Percentiles rank a stretch among this genome's conserved stretches.
Evolutionary conservation across 2,888 invertebrate species (phyloP).

Genomic region (Drosophila paramelanica): DNA sequence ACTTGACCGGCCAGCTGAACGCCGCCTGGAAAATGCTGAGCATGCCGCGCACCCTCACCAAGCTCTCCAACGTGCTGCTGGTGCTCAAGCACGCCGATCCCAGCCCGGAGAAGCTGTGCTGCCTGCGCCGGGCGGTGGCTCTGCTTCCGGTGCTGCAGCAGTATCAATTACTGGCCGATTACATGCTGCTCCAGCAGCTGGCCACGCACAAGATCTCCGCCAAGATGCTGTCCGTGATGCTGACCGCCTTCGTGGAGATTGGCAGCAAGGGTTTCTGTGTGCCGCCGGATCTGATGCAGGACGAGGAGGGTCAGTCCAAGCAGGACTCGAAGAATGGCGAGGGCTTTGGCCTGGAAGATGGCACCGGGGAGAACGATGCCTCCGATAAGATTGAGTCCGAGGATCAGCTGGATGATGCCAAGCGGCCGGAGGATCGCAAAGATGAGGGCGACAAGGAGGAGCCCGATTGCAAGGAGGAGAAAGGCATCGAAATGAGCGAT

Average conservation of each 20-base stretch:
- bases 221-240: slow-evolving; percentile 92
- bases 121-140: slow-evolving; percentile 68
- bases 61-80: slow-evolving; percentile 84
- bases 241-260: slow-evolving; percentile 94
- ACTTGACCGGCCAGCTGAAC: slow-evolving; percentile 88
- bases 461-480: slow-evolving; percentile 93
- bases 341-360: slow-evolving; percentile 96
- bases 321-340: slow-evolving; percentile 87
- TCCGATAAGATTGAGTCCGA: slow-evolving; percentile 93
- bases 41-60: slow-evolving; percentile 85
- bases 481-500: slow-evolving; percentile 97
- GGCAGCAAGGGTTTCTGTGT: slow-evolving; percentile 96
- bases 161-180: slow-evolving; percentile 90
- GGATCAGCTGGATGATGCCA: slow-evolving; percentile 96
- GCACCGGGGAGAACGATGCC: slow-evolving; percentile 94
- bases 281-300: slow-evolving; percentile 93
- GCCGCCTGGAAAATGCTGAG: slow-evolving; percentile 88
- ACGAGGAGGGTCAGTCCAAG: slow-evolving; percentile 87
- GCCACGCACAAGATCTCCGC: slow-evolving; percentile 91
- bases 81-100: slow-evolving; percentile 85
- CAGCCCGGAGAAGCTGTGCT: slow-evolving; percentile 58
- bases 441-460: slow-evolving; percentile 89
- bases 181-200: slow-evolving; percentile 91
- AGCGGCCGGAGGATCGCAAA: slow-evolving; percentile 88
- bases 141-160: slow-evolving; percentile 91